Base-by-base conservation (phyloP, 2,113 vertebrate genomes). In the Addax nasomaculatus region DNA sequence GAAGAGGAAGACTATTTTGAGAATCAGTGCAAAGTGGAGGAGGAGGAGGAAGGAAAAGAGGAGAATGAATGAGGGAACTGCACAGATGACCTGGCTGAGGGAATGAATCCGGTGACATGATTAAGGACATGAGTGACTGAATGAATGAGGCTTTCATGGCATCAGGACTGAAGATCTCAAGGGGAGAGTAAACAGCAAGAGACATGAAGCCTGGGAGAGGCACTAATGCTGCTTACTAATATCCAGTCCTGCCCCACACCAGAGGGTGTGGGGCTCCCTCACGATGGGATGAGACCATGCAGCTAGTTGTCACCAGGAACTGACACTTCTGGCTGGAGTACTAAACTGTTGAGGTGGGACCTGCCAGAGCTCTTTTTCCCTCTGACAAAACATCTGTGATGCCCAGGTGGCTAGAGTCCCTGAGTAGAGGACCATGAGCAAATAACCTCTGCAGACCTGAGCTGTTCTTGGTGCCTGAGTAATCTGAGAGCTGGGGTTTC, bases 141-240 rank as follows among this genome's bases (percentile, higher is more conserved):
- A 5, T 45, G 15, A 70, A 19, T 73, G 9, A 9, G 6, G 29
- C 2, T 25, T 17, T 30, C 5, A 23, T 19, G 15, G 39, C 17
- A 19, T 21, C 47, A 79, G 45, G 19, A 64, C 14, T 15, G 8
- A 5, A 86, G 36, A 25, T 64, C 67, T 57, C 25, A 1, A 15
- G 29, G 49, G n/a, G 43, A 85, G 7, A 60, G 33, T 7, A 19
- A 62, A 55, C 0, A 39, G 33, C 17, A 95, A 90, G 30, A 88
- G 58, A 25, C 11, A 1, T 1, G 13, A 12, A 30, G 4, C 33
- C 36, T 55, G 5, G 3, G 7, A n/a, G 2, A 12, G 15, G 45
- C 27, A 2, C 17, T 25, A 23, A 30, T 3, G 7, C 14, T 55
- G 10, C 30, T 45, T 29, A 39, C 29, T 0, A 2, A n/a, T 21